Conservation (phyloP, 2,888 invertebrate genomes). For the Bursaphelenchus okinawaensis region DNA sequence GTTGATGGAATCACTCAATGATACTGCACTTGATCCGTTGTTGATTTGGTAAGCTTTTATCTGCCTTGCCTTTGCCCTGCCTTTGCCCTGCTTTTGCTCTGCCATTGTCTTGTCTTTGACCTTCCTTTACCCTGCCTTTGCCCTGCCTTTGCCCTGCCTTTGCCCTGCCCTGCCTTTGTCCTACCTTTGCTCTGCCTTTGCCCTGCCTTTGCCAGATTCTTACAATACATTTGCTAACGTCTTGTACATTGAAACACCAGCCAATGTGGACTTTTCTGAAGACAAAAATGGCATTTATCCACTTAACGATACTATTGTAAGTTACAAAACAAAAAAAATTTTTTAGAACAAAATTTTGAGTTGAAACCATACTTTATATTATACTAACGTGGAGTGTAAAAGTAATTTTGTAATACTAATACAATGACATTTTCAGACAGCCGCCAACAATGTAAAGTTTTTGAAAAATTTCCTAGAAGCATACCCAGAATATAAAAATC, state of each 20-base stretch:
- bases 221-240: not conserved
- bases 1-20: not conserved
- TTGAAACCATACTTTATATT: too few species aligned
- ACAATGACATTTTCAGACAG: too few species aligned
- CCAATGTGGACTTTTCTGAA: not conserved
- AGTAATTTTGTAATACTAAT: too few species aligned
- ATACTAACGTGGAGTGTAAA: too few species aligned
- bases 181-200: not conserved
- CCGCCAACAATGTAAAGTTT: conserved; percentile 47
- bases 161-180: not conserved
- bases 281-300: not conserved
- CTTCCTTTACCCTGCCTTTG: not conserved
- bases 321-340: too few species aligned
- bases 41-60: conserved; percentile 58
- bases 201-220: not conserved
- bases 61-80: not conserved
- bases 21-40: conserved; percentile 45
- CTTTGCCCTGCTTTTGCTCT: not conserved
- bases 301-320: too few species aligned
- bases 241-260: not conserved
- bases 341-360: too few species aligned
- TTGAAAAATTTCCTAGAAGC: conserved; percentile 60
- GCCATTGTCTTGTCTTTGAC: not conserved
- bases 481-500: conserved; percentile 59
- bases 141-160: not conserved